These are phyloP conservation scores for Lomographa bimaculata DNA, from an alignment of 2,888 invertebrate genomes.

Conservation along the genomic window DNA sequence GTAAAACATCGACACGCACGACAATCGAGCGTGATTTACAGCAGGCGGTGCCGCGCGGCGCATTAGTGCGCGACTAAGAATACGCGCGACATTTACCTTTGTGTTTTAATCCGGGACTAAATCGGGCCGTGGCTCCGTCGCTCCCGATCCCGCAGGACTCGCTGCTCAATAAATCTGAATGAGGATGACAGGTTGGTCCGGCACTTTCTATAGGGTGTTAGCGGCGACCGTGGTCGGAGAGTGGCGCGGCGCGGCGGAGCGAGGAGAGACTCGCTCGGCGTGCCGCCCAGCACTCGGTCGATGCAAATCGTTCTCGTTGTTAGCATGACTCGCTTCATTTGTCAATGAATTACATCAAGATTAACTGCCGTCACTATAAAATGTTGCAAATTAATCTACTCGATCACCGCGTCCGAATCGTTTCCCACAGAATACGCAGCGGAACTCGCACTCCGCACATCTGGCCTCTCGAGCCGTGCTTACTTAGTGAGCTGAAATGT, in stretches of 20 bases:
- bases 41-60: conserved; percentile 39
- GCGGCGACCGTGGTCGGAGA: conserved; percentile 6
- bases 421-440: neutral
- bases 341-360: conserved; percentile 9
- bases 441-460: neutral
- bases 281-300: neutral
- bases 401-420: neutral
- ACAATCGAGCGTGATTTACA: conserved; percentile 38
- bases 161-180: conserved; percentile 45
- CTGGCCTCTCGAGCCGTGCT: neutral
- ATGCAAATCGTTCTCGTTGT: conserved; percentile 13
- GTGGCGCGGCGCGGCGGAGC: neutral
- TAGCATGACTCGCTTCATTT: conserved; percentile 12
- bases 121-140: conserved; percentile 40
- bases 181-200: conserved; percentile 44
- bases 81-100: conserved; percentile 67
- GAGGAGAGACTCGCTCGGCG: neutral
- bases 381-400: conserved; percentile 6
- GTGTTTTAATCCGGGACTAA: conserved; percentile 54
- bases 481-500: neutral
- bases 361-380: conserved; percentile 4
- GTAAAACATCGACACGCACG: conserved; percentile 32
- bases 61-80: conserved; percentile 52
- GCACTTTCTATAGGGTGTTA: conserved; percentile 16
- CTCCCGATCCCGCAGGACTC: conserved; percentile 23